These are phyloP conservation scores for Mormyrops boulengeri DNA, from an alignment of 2,797 vertebrate genomes.

Conservation along the genomic window DNA sequence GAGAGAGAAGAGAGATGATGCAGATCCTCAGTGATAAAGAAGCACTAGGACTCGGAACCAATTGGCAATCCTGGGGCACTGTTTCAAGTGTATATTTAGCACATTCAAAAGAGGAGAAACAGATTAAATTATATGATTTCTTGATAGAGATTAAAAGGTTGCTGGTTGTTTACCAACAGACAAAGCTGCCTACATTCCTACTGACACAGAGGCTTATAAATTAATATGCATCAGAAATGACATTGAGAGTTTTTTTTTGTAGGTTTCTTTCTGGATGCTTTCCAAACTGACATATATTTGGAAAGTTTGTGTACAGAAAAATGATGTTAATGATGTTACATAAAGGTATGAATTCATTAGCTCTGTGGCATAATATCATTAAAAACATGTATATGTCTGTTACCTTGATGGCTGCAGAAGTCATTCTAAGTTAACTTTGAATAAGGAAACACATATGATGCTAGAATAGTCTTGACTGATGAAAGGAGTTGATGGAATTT, in stretches of 20 bases:
- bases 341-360: not conserved
- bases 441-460: not conserved
- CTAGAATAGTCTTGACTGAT: not conserved
- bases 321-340: not conserved
- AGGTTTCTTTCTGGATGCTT: not conserved
- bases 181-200: conserved; percentile 21
- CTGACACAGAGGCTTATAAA: conserved; percentile 10
- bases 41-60: conserved; percentile 18
- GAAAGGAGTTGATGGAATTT: not conserved
- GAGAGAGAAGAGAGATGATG: not conserved
- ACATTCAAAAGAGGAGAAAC: not conserved
- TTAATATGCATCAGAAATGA: conserved; percentile 22
- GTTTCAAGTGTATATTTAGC: conserved; percentile 39
- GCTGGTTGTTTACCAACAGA: conserved; percentile 24
- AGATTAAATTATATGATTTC: conserved; percentile 15
- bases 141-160: conserved; percentile 33
- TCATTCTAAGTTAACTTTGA: not conserved
- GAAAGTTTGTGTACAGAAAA: not conserved
- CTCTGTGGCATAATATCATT: not conserved
- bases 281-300: not conserved
- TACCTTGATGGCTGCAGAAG: not conserved
- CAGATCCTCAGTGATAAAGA: conserved; percentile 26
- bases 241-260: conserved; percentile 34
- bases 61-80: conserved; percentile 24
- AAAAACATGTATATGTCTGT: not conserved